Conservation (phyloP, 2,113 vertebrate species). For the Channa argus region DNA sequence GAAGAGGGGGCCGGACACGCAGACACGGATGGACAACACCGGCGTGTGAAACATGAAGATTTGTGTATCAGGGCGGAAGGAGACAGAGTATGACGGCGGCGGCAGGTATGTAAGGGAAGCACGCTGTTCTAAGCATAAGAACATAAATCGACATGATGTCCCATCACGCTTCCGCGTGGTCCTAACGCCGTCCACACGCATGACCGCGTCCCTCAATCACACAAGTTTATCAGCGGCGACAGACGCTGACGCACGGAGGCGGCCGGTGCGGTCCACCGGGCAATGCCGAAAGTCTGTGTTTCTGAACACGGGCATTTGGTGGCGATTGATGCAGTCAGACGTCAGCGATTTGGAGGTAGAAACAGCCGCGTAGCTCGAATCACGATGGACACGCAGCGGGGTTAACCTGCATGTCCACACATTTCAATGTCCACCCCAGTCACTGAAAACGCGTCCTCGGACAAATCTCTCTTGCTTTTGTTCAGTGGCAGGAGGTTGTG, state of each 20-base stretch:
- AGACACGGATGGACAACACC: neutral
- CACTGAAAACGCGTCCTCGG: neutral
- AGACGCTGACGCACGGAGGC: slow-evolving; percentile 45
- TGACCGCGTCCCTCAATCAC: slow-evolving; percentile 69
- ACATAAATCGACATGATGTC: slow-evolving; percentile 25
- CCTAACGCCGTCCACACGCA: slow-evolving; percentile 38
- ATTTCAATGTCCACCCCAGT: neutral
- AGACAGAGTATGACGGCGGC: neutral
- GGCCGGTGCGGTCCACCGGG: neutral
- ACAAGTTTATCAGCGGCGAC: slow-evolving; percentile 67
- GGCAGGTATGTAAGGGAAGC: slow-evolving; percentile 47
- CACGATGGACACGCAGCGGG: slow-evolving; percentile 28
- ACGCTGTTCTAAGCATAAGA: neutral
- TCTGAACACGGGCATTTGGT: neutral
- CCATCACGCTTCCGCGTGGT: slow-evolving; percentile 51
- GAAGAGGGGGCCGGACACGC: slow-evolving; percentile 34
- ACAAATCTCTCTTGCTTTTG: neutral
- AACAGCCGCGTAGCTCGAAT: slow-evolving; percentile 8
- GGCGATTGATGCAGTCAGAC: neutral
- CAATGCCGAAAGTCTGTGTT: neutral
- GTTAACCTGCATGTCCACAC: slow-evolving; percentile 20
- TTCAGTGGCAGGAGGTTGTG: neutral
- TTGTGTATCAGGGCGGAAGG: neutral
- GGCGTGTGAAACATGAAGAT: slow-evolving; percentile 32
- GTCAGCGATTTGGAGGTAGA: slow-evolving; percentile 9